Conservation (phyloP, 2,888 invertebrate genomes). For the Folsomia manolachei region DNA sequence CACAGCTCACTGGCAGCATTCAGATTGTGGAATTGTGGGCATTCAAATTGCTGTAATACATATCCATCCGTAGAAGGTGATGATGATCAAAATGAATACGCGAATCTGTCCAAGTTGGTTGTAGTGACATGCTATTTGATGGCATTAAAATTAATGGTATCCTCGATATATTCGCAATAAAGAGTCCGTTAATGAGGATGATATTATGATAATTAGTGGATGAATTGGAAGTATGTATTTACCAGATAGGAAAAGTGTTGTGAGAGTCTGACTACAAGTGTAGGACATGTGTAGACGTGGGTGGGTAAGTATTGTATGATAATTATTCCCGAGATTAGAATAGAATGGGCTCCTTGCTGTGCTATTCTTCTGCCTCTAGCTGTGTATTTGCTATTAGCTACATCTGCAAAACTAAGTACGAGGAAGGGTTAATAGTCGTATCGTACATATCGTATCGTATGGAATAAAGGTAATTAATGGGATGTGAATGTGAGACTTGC, state of each 20-base stretch:
- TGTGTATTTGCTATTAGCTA: no score
- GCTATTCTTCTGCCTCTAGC: no score
- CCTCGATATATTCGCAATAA: slow-evolving; percentile 21
- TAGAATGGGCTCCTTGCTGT: slow-evolving; percentile 12
- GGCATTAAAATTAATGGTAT: no score
- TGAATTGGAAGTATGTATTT: slow-evolving; percentile 22
- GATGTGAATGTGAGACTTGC: slow-evolving; percentile 41
- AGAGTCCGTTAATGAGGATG: slow-evolving; percentile 20
- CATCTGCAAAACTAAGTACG: slow-evolving; percentile 12
- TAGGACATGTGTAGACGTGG: slow-evolving; percentile 43
- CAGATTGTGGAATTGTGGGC: no score
- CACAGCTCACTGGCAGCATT: no score
- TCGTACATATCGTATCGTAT: slow-evolving; percentile 32
- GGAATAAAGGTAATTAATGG: slow-evolving; percentile 51
- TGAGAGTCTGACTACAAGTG: slow-evolving; percentile 28
- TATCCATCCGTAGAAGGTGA: neutral
- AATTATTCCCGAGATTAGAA: slow-evolving; percentile 22
- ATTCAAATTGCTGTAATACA: neutral
- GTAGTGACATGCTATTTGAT: no score
- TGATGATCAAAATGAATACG: neutral
- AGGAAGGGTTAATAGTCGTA: slow-evolving; percentile 47
- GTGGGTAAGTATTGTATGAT: slow-evolving; percentile 34
- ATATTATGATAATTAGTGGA: slow-evolving; percentile 23
- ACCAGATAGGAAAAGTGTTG: neutral
- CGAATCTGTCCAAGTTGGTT: neutral